Percentiles rank a stretch among this genome's conserved stretches.
Evolutionary conservation across 2,113 vertebrate genomes (phyloP).

Genomic region (Pelusios castaneus): DNA sequence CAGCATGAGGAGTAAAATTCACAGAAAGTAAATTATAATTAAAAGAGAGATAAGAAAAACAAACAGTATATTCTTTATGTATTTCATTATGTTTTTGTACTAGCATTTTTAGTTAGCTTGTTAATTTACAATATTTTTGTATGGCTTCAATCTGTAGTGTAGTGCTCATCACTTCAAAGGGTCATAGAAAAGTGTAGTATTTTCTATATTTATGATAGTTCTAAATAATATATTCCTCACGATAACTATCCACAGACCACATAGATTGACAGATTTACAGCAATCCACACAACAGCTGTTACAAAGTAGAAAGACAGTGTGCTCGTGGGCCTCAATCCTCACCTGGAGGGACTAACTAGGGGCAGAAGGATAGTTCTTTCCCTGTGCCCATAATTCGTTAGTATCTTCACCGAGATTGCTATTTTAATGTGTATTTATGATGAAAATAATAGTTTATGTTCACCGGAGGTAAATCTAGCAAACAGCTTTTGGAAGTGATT

Average conservation of each 20-base stretch:
- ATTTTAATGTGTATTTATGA: slow-evolving; percentile 46
- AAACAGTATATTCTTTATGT: neutral
- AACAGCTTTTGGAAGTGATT: slow-evolving; percentile 47
- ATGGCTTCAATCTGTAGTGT: neutral
- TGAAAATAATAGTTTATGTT: slow-evolving; percentile 47
- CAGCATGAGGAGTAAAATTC: neutral
- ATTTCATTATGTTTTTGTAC: neutral
- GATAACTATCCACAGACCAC: neutral
- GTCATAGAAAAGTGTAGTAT: slow-evolving; percentile 8
- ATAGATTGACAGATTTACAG: neutral
- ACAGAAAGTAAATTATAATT: neutral
- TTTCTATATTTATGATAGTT: slow-evolving; percentile 38
- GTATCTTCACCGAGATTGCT: slow-evolving; percentile 39
- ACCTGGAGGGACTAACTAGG: slow-evolving; percentile 21
- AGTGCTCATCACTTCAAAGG: neutral
- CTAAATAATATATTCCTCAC: neutral
- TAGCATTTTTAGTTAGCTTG: neutral
- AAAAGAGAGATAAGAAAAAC: neutral
- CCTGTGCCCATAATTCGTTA: slow-evolving; percentile 21
- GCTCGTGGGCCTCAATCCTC: neutral
- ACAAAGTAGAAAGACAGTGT: neutral
- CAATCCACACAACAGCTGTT: neutral
- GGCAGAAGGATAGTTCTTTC: slow-evolving; percentile 4
- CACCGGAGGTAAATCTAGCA: slow-evolving; percentile 34
- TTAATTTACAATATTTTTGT: slow-evolving; percentile 15